Base-by-base conservation (phyloP, 2,113 vertebrate species). In the Sylvilagus bachmani region DNA sequence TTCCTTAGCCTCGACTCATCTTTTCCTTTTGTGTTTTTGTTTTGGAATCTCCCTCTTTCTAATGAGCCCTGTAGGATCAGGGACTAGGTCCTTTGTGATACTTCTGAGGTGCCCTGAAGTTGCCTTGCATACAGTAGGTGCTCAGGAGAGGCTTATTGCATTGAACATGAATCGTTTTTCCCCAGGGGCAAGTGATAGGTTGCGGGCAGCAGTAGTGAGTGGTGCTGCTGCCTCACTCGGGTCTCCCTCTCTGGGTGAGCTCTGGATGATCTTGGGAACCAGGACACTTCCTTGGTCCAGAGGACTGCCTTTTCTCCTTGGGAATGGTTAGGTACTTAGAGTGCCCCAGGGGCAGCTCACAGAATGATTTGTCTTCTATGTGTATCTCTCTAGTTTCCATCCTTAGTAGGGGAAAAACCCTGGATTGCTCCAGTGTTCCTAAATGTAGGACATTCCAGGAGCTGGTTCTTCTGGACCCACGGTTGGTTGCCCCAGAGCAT, bases 321-420 rank as follows among this genome's bases (percentile, higher is more conserved):
- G 12, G 53, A 66, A 4, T 69, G 29, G 19, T 0, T 29, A 24
- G n/a, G 1, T 71, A 22, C 79, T 74, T n/a, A 29, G 27, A 62
- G 49, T 31, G 13, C 49, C 17, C 24, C 44, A 31, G 2, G 14
- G 24, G 69, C 53, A n/a, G 31, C 69, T 55, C 49, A 24, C 29
- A 2, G 10, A 22, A 51, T 6, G 0, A 2, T 38, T 73, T 51
- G 7, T 70, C 31, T 83, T 44, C 13, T 1, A 0, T 51, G 31
- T 69, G 1, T 31, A 13, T 75, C n/a, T 19, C 49, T 75, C 1
- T 29, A 27, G 9, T 4, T n/a, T 84, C 66, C 81, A 44, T 66
- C 8, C 29, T 55, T 44, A 13, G 27, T 5, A 38, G 29, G 19
- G 51, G 21, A 71, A 62, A 55, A 22, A 17, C 61, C 17, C 6